These are phyloP conservation scores for Gymnoscopelus microlampas DNA, from an alignment of 2,797 vertebrate species.

Conservation along the genomic window DNA sequence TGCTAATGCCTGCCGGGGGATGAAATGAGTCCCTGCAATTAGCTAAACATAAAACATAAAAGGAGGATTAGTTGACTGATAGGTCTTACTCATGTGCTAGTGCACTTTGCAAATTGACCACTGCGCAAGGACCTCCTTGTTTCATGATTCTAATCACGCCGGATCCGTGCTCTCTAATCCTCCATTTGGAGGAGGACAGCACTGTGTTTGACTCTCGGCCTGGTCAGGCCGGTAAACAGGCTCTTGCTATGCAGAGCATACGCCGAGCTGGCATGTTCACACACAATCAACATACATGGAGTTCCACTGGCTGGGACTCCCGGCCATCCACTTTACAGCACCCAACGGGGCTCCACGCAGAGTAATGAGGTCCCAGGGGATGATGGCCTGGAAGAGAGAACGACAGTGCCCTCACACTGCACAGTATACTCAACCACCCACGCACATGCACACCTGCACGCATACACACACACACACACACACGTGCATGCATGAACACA, in stretches of 20 bases:
- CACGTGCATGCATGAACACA: too few species aligned
- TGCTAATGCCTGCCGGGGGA: slow-evolving; percentile 18
- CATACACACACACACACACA: too few species aligned
- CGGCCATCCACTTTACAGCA: slow-evolving; percentile 59
- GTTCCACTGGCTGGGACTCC: slow-evolving; percentile 47
- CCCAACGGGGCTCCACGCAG: slow-evolving; percentile 50
- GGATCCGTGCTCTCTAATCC: slow-evolving; percentile 77
- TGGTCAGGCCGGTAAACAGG: slow-evolving; percentile 66
- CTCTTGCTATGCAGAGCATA: slow-evolving; percentile 73
- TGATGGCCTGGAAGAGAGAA: slow-evolving; percentile 43
- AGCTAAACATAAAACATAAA: slow-evolving; percentile 22
- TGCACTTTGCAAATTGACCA: slow-evolving; percentile 58
- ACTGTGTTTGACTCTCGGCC: slow-evolving; percentile 55
- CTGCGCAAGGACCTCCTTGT: slow-evolving; percentile 56
- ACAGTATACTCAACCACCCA: slow-evolving; percentile 13
- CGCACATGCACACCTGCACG: neutral
- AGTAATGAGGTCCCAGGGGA: slow-evolving; percentile 75
- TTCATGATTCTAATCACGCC: slow-evolving; percentile 66
- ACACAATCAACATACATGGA: slow-evolving; percentile 53
- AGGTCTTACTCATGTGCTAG: slow-evolving; percentile 37
- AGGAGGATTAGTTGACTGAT: slow-evolving; percentile 17
- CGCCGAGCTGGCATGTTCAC: slow-evolving; percentile 45
- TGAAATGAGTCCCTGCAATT: slow-evolving; percentile 18
- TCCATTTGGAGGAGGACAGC: slow-evolving; percentile 56
- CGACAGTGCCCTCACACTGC: slow-evolving; percentile 18